These are phyloP conservation scores for Solenodon paradoxus DNA, from an alignment of 2,113 vertebrate genomes.

Conservation along the genomic window DNA sequence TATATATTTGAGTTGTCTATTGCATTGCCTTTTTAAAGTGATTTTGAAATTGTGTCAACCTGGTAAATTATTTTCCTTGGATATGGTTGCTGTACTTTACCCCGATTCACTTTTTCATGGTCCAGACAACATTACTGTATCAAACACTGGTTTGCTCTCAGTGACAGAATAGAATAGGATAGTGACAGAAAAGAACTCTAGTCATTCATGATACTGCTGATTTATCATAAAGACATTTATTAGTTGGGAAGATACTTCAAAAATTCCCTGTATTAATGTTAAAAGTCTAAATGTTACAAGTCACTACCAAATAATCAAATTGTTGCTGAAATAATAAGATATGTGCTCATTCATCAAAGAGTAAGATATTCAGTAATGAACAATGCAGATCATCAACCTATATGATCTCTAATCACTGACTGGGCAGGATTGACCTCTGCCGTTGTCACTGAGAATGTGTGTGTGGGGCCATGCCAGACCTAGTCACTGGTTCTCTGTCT, in stretches of 20 bases:
- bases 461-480: rapidly evolving
- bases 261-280: neutral
- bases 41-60: neutral
- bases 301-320: neutral
- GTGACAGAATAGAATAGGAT: neutral
- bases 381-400: neutral
- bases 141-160: neutral
- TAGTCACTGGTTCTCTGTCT: neutral
- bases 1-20: neutral
- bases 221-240: neutral
- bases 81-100: neutral
- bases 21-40: neutral
- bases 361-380: neutral
- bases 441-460: neutral
- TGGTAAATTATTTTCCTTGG: neutral
- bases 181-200: neutral
- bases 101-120: neutral
- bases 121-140: neutral
- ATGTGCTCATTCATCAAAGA: neutral
- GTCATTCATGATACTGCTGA: neutral
- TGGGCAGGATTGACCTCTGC: rapidly evolving
- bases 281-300: neutral
- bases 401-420: neutral
- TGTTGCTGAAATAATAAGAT: neutral
- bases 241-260: neutral